Base-by-base conservation (phyloP, 1,140 invertebrate species). In the Drosophila ercepeae region DNA sequence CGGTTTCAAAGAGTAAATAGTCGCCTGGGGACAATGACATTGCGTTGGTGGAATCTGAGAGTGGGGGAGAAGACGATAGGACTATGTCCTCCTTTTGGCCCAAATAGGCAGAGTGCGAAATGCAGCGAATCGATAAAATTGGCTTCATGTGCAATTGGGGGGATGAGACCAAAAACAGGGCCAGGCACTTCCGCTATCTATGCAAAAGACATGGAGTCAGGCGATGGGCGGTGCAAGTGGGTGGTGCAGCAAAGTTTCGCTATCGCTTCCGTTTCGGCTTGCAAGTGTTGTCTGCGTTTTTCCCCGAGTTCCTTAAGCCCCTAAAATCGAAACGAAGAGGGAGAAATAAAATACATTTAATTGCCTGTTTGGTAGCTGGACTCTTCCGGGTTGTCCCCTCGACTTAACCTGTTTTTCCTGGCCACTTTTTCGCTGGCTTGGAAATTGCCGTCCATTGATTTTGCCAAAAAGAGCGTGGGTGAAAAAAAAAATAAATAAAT, bases 41-140 rank as follows among this genome's bases (percentile, higher is more conserved):
- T 67, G 60, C 60, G 16, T 58, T 4, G 59, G 13, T 14, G 23
- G 50, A 9, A 11, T 8, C 16, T 2, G 32, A 19, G 19, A 16
- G 63, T 4, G 45, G 32, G 8, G 45, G 39, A 39, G 36, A 8
- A 39, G 13, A 8, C 11, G 34, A 3, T 4, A 14, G n/a, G 34
- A 36, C n/a, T n/a, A 5, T 16, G 39, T 14, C 13, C 36, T 39
- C 36, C 16, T 19, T 3, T 7, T 9, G 16, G 64, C 51, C 73
- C 32, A 57, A 82, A 63, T 71, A 55, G 67, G 67, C 71, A 71
- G 67, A 71, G 61, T 77, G 73, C 53, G 61, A 77, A 59, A 18
- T 77, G 65, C 50, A 53, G 29, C 8, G 55, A 81, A 81, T 81
- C 78, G 78, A 81, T 82, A 82, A 73, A 75, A 73, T 74, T 81